Conservation (phyloP, 2,797 vertebrate species). For the Morelia viridis region DNA sequence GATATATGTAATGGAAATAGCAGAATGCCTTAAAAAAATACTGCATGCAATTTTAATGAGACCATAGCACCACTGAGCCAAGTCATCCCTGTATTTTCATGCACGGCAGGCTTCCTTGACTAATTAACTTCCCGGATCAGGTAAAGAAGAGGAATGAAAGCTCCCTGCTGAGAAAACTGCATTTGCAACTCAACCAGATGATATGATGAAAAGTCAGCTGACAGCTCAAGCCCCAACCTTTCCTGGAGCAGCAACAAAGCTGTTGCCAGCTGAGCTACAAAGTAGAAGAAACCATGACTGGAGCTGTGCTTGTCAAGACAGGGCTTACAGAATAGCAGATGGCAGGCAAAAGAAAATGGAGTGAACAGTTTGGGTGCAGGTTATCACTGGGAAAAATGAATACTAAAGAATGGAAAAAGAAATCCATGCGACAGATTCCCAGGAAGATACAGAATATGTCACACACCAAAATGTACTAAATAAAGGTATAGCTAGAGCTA, state of each 20-base stretch:
- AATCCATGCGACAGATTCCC: background rate
- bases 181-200: conserved; percentile 31
- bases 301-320: conserved; percentile 33
- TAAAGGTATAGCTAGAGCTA: background rate
- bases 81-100: conserved; percentile 14
- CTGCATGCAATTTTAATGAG: background rate
- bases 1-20: conserved; percentile 10
- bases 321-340: conserved; percentile 14
- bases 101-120: conserved; percentile 31
- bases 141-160: conserved; percentile 38
- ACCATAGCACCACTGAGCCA: background rate
- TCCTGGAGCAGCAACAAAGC: conserved; percentile 5
- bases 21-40: background rate
- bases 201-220: conserved; percentile 37
- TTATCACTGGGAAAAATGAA: background rate
- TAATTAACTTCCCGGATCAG: conserved; percentile 18
- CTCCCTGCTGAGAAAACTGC: conserved; percentile 18
- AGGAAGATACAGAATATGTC: background rate
- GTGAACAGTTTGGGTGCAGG: background rate
- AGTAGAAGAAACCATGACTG: background rate
- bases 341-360: background rate
- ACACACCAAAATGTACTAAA: background rate
- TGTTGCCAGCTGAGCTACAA: conserved; percentile 4
- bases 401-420: background rate
- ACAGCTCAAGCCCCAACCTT: background rate